These are phyloP conservation scores for Pithecia hirsuta DNA, from an alignment of 2,797 vertebrate genomes.

Conservation along the genomic window DNA sequence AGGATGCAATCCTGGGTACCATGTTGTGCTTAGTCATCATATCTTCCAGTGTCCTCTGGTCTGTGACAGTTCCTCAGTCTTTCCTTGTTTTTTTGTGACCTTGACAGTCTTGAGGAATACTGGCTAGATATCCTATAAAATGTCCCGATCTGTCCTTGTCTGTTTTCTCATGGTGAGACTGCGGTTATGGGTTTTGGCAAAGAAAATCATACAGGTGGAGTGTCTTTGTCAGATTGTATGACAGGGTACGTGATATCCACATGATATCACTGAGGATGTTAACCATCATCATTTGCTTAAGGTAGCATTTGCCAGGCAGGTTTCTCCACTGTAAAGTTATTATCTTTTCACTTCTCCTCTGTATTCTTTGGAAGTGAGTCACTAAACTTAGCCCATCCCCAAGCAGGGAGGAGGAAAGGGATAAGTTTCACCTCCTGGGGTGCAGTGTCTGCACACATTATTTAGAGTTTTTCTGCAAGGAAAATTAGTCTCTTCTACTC, in stretches of 20 bases:
- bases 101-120: background rate
- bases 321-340: background rate
- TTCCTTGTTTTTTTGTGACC: background rate
- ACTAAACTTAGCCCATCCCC: background rate
- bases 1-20: background rate
- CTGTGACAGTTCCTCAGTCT: background rate
- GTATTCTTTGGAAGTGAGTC: slow-evolving; percentile 59
- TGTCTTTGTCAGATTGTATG: background rate
- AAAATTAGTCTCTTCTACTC: background rate
- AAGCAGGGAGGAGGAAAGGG: background rate
- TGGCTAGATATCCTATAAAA: background rate
- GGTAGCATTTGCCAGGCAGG: background rate
- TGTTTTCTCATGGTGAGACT: background rate
- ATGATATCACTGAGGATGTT: background rate
- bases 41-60: background rate
- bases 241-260: background rate
- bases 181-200: background rate
- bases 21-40: background rate
- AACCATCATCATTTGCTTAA: background rate
- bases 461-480: background rate
- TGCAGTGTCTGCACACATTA: background rate
- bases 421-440: background rate
- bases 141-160: background rate
- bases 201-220: background rate
- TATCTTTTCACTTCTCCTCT: slow-evolving; percentile 25